phyloP scores from a whole-genome alignment of 2,888 invertebrate species.

The Amphipoea lucens region DNA sequence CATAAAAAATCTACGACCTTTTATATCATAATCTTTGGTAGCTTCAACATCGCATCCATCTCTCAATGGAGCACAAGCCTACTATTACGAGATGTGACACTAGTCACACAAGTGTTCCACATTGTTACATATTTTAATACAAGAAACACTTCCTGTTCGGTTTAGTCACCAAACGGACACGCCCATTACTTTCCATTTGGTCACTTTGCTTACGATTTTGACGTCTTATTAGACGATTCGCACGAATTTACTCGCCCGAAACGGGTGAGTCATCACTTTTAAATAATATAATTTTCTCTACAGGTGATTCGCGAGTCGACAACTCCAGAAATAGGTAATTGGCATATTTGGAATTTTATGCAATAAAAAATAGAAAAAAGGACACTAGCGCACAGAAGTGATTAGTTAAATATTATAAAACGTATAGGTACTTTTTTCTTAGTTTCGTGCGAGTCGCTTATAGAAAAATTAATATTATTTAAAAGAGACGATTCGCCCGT shows the following conservation, averaged over 20 bases:
- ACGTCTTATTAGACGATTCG: not conserved
- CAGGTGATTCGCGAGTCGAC: no score
- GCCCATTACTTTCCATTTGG: slow-evolving; percentile 47
- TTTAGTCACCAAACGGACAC: slow-evolving; percentile 33
- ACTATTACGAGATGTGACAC: slow-evolving; percentile 58
- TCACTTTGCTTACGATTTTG: slow-evolving; percentile 20
- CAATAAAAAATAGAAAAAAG: no score
- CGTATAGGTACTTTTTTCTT: no score
- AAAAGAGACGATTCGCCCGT: not conserved
- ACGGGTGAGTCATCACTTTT: not conserved
- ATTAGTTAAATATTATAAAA: no score
- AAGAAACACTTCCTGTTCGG: slow-evolving; percentile 47
- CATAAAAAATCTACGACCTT: not conserved
- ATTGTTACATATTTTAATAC: slow-evolving; percentile 62
- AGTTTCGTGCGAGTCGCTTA: no score
- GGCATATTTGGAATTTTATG: no score
- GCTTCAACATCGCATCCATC: not conserved
- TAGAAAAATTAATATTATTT: not conserved
- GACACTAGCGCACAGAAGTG: no score
- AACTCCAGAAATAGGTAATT: no score
- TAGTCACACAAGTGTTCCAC: slow-evolving; percentile 47
- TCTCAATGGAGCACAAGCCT: slow-evolving; percentile 7
- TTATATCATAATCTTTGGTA: not conserved
- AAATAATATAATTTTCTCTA: no score
- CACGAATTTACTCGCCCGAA: not conserved